phyloP scores from a whole-genome alignment of 53 echinoderm and acorn worm species.

The Actinopyga echinites region DNA sequence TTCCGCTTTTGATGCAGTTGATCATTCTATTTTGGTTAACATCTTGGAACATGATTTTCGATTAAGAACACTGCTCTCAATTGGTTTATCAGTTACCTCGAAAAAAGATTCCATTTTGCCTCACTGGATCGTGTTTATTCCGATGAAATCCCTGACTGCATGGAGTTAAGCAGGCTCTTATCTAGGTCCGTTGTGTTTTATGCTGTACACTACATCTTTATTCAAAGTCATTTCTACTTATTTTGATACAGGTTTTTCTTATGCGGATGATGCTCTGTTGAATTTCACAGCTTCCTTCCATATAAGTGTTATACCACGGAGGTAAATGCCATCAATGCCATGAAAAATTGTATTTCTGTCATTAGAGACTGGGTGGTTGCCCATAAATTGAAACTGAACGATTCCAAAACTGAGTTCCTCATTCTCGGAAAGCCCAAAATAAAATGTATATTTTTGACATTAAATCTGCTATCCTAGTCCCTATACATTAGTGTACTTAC shows the following conservation, averaged over 20 bases:
- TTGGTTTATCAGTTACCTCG: constrained; percentile 45
- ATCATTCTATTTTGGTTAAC: constrained; percentile 22
- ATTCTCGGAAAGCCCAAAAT: neutral
- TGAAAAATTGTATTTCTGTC: constrained; percentile 9
- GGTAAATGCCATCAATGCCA: neutral
- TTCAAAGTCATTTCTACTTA: constrained; percentile 46
- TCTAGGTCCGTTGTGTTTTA: constrained; percentile 46
- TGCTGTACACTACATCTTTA: constrained; percentile 41
- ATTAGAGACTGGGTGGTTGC: constrained; percentile 12
- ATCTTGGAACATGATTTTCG: constrained; percentile 9
- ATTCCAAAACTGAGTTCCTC: constrained; percentile 4
- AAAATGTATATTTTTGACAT: too few relatives aligned
- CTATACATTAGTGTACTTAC: too few relatives aligned
- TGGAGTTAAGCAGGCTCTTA: constrained; percentile 52
- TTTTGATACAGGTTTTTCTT: constrained; percentile 27
- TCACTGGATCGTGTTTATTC: constrained; percentile 42
- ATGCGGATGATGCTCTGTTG: constrained; percentile 34
- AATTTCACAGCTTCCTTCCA: neutral
- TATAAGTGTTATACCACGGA: neutral
- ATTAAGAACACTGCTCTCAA: constrained; percentile 22
- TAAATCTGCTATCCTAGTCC: too few relatives aligned
- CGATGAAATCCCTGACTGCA: constrained; percentile 3
- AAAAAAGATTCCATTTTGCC: constrained; percentile 24
- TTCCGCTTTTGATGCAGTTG: constrained; percentile 40
- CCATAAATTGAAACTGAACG: neutral